Conservation (phyloP, 2,113 vertebrate genomes). For the Protobothrops flavoviridis region DNA sequence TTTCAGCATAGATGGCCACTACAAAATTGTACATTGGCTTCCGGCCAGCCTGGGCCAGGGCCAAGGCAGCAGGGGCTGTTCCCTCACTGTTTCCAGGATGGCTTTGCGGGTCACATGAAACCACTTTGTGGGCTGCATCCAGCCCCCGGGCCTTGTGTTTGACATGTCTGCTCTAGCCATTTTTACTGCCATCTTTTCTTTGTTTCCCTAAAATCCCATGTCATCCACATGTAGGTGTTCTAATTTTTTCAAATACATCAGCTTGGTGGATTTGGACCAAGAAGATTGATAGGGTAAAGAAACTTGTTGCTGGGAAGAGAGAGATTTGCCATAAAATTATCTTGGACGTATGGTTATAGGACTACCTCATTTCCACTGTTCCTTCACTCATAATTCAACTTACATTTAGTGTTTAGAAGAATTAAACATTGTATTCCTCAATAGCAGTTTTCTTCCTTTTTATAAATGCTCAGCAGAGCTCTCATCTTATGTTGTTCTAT, state of each 20-base stretch:
- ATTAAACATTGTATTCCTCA: not conserved
- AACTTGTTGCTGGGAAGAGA: slow-evolving; percentile 18
- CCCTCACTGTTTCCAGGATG: no score
- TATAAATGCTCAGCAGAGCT: not conserved
- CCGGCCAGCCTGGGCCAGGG: no score
- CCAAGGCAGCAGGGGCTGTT: no score
- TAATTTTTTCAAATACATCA: slow-evolving; percentile 32
- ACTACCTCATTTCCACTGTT: slow-evolving; percentile 24
- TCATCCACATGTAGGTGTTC: slow-evolving; percentile 37
- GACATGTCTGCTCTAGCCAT: not conserved
- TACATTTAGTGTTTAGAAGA: not conserved
- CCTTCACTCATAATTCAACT: slow-evolving; percentile 29
- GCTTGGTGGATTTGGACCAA: slow-evolving; percentile 7
- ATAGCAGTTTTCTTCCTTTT: not conserved
- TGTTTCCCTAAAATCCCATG: slow-evolving; percentile 42
- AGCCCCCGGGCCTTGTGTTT: no score
- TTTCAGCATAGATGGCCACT: no score
- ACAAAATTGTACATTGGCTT: no score
- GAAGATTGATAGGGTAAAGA: slow-evolving; percentile 39
- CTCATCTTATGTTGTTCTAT: not conserved
- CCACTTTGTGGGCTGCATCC: no score
- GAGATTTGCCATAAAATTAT: slow-evolving; percentile 39
- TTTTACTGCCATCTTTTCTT: not conserved
- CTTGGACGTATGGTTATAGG: slow-evolving; percentile 7
- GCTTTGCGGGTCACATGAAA: no score